Evolutionary conservation across 1,140 invertebrate species (phyloP).

Genomic region (Drosophila sechellia): DNA sequence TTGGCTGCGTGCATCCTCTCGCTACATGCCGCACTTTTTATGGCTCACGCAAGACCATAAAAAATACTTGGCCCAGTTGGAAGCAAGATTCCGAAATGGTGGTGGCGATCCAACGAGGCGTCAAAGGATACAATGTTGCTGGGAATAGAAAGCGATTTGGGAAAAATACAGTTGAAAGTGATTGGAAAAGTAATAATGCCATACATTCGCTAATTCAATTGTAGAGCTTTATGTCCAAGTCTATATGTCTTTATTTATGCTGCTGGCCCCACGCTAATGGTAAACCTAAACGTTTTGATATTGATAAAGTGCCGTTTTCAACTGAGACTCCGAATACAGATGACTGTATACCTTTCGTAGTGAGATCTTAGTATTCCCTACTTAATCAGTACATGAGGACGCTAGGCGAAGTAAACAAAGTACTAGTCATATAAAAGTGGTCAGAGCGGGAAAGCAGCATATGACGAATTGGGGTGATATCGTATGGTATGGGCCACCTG

Average conservation of each 20-base stretch:
- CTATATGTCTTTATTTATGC: no score
- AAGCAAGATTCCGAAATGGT: conserved; percentile 6
- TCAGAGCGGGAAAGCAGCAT: neutral
- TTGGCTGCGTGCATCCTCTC: conserved; percentile 29
- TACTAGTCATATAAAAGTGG: conserved; percentile 6
- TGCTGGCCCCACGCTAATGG: no score
- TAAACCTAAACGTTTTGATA: neutral
- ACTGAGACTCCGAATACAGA: neutral
- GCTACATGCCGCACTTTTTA: conserved; percentile 37
- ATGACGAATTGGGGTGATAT: conserved; percentile 17
- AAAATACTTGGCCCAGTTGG: conserved; percentile 31
- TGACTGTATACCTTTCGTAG: neutral
- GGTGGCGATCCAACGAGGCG: conserved; percentile 8
- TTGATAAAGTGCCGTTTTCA: no score
- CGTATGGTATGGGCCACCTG: conserved; percentile 3
- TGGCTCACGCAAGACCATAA: conserved; percentile 46
- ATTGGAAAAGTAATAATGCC: neutral
- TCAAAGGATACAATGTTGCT: conserved; percentile 19
- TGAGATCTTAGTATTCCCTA: neutral
- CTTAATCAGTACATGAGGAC: conserved; percentile 14
- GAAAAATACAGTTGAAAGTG: conserved; percentile 12
- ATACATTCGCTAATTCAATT: neutral
- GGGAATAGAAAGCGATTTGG: neutral
- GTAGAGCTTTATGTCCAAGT: neutral
- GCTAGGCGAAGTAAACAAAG: conserved; percentile 3